These are phyloP conservation scores for Dryobotodes eremita DNA, from an alignment of 2,888 invertebrate species.

Conservation along the genomic window DNA sequence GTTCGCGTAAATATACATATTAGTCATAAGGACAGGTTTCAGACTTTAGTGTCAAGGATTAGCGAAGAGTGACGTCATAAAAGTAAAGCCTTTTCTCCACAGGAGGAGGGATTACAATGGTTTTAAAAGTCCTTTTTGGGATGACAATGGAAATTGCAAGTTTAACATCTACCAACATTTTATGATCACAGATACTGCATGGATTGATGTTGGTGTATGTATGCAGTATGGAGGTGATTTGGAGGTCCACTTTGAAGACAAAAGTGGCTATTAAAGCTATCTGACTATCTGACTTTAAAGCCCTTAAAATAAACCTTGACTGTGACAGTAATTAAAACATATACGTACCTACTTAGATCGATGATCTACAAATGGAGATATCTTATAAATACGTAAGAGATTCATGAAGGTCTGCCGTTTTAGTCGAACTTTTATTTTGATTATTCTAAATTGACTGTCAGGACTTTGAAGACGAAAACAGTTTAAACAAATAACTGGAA, in stretches of 20 bases:
- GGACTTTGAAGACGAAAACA: too few relatives aligned
- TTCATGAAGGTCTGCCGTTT: too few relatives aligned
- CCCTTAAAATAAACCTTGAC: too few relatives aligned
- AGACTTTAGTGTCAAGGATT: slow-evolving; percentile 67
- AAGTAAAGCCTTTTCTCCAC: slow-evolving; percentile 38
- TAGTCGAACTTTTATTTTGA: too few relatives aligned
- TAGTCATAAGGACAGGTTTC: slow-evolving; percentile 65
- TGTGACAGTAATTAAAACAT: too few relatives aligned
- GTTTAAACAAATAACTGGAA: too few relatives aligned
- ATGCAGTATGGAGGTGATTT: slow-evolving; percentile 28
- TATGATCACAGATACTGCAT: background rate
- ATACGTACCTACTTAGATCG: too few relatives aligned
- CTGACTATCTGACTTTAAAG: too few relatives aligned
- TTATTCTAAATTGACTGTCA: too few relatives aligned
- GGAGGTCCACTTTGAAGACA: slow-evolving; percentile 17
- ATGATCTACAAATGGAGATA: too few relatives aligned
- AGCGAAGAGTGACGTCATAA: slow-evolving; percentile 42
- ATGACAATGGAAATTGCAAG: slow-evolving; percentile 2
- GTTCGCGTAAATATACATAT: slow-evolving; percentile 55
- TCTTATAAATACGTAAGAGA: too few relatives aligned
- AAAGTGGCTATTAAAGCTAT: too few relatives aligned
- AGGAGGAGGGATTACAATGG: background rate
- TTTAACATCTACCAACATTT: background rate
- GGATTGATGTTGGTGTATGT: background rate
- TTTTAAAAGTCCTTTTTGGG: slow-evolving; percentile 3